Percentiles rank a stretch among this genome's conserved stretches.
Evolutionary conservation across 2,888 invertebrate species (phyloP).

Genomic region (Temnothorax ravouxi): DNA sequence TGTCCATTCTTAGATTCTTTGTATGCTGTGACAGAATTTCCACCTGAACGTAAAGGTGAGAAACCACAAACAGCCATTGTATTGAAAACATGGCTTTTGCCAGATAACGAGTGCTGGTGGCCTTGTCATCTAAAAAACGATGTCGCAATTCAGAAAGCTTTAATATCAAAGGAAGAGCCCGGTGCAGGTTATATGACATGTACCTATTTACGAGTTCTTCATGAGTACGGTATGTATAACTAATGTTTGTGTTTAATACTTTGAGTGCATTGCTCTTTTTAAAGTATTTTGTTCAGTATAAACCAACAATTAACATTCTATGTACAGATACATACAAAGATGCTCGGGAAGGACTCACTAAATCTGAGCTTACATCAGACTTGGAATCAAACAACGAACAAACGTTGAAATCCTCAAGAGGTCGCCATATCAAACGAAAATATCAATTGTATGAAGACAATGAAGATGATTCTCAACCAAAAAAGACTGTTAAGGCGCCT

Average conservation of each 20-base stretch:
- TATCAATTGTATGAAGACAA: background rate
- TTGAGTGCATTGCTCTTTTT: background rate
- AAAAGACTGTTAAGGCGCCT: background rate
- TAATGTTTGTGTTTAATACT: slow-evolving; percentile 1
- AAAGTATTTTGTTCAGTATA: background rate
- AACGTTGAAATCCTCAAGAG: background rate
- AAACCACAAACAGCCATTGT: no score
- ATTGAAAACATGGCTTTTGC: no score
- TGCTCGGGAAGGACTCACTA: background rate
- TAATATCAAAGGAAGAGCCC: background rate
- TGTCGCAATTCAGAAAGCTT: background rate
- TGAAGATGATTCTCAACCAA: background rate
- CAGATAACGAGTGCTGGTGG: background rate
- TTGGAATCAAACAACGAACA: background rate
- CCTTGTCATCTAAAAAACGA: background rate
- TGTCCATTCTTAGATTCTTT: no score
- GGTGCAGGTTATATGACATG: background rate
- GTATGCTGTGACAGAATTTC: no score
- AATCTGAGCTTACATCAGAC: background rate
- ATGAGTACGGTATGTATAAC: slow-evolving; percentile 4
- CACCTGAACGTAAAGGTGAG: no score
- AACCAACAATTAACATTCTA: background rate
- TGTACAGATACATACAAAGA: background rate
- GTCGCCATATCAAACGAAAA: background rate
- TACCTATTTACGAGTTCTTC: background rate